These are phyloP conservation scores for Drosophila picticornis DNA, from an alignment of 2,888 invertebrate species.

Conservation along the genomic window DNA sequence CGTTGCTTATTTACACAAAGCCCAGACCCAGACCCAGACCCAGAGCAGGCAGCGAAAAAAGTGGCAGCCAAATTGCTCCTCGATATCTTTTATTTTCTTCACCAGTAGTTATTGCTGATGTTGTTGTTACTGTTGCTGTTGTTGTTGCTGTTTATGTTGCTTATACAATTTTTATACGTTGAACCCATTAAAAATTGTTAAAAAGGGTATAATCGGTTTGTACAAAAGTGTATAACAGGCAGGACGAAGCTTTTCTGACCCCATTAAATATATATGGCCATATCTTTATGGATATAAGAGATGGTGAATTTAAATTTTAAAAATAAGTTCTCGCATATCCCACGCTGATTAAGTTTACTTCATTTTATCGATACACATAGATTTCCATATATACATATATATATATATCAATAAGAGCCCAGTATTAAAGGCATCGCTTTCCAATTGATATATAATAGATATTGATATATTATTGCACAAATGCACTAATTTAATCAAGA, in stretches of 20 bases:
- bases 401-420: neutral
- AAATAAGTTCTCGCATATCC: neutral
- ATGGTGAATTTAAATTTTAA: neutral
- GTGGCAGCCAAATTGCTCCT: conserved; percentile 82
- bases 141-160: conserved; percentile 25
- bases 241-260: neutral
- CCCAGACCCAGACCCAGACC: conserved; percentile 38
- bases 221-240: neutral
- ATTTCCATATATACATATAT: too few species aligned
- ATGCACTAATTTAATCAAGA: neutral
- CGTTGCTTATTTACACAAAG: conserved; percentile 67
- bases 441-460: neutral
- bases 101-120: conserved; percentile 62
- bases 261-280: neutral
- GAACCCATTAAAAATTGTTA: neutral
- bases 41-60: conserved; percentile 67
- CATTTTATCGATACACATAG: neutral
- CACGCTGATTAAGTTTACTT: neutral
- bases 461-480: too few species aligned
- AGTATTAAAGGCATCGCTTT: neutral
- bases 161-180: conserved; percentile 20
- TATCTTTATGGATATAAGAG: neutral
- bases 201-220: neutral
- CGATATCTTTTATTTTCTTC: conserved; percentile 79
- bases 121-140: conserved; percentile 3